Evolutionary conservation across 2,888 invertebrate species (phyloP).

Genomic region (Muschampia plurimacula): DNA sequence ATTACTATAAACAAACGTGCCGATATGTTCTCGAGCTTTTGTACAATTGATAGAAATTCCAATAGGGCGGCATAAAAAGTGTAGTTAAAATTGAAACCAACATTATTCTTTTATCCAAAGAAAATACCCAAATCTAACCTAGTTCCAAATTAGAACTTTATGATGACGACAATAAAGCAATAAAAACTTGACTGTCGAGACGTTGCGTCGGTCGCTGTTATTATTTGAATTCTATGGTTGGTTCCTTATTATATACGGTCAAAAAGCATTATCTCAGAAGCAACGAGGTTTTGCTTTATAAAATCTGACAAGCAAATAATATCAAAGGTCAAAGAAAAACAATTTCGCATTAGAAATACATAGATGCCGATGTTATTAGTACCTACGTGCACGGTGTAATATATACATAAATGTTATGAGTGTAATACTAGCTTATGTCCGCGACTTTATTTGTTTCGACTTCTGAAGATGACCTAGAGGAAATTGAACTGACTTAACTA

Average conservation of each 20-base stretch:
- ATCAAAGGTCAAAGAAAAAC: not conserved
- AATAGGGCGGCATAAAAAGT: not conserved
- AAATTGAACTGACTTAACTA: too few species aligned
- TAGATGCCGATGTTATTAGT: not conserved
- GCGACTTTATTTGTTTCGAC: too few species aligned
- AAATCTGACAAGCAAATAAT: constrained; percentile 19
- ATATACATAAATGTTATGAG: too few species aligned
- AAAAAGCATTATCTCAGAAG: constrained; percentile 2
- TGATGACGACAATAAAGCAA: constrained; percentile 11
- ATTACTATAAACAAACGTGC: not conserved
- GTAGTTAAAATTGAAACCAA: not conserved
- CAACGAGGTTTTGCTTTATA: not conserved
- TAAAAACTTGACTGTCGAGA: constrained; percentile 16
- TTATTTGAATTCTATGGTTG: constrained; percentile 13
- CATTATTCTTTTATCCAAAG: not conserved
- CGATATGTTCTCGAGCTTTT: not conserved
- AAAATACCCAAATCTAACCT: not conserved
- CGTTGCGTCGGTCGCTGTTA: constrained; percentile 15
- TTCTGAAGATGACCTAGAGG: too few species aligned
- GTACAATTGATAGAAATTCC: not conserved
- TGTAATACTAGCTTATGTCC: too few species aligned
- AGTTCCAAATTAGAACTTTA: constrained; percentile 11
- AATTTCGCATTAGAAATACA: not conserved
- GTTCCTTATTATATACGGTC: constrained; percentile 17
- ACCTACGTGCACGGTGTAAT: too few species aligned